Conservation (phyloP, 2,113 vertebrate species). For the Bufo gargarizans region DNA sequence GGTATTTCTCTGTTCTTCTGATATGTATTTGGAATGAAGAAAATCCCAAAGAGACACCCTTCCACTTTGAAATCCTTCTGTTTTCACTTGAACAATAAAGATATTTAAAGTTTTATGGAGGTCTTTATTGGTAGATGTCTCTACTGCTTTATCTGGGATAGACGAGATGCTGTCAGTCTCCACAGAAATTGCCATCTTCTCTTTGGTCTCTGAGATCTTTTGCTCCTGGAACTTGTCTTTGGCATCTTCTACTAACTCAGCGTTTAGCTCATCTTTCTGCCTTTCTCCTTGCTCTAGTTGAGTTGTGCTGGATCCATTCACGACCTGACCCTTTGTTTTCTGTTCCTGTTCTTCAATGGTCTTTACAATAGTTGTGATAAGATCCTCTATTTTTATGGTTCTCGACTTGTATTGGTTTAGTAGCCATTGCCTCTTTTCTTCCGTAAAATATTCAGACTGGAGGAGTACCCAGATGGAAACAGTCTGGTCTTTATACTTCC, state of each 20-base stretch:
- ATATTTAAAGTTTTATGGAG: constrained; percentile 31
- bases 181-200: background rate
- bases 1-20: constrained; percentile 51
- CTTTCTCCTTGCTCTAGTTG: constrained; percentile 5
- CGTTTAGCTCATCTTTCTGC: constrained; percentile 57
- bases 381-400: constrained; percentile 66
- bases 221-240: constrained; percentile 57
- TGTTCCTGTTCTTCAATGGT: constrained; percentile 59
- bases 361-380: constrained; percentile 60
- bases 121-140: background rate
- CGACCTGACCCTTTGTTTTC: background rate
- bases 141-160: background rate
- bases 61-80: background rate
- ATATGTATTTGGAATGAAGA: constrained; percentile 60
- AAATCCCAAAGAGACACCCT: constrained; percentile 61
- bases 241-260: constrained; percentile 48
- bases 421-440: constrained; percentile 69
- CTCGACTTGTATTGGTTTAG: constrained; percentile 65
- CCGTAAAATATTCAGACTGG: constrained; percentile 72
- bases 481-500: constrained; percentile 65
- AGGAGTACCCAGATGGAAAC: constrained; percentile 72
- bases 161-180: background rate
- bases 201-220: constrained; percentile 22
- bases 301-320: background rate
- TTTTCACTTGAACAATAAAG: constrained; percentile 15